These are phyloP conservation scores for Leucophenga montana DNA, from an alignment of 2,888 invertebrate species.

Conservation along the genomic window DNA sequence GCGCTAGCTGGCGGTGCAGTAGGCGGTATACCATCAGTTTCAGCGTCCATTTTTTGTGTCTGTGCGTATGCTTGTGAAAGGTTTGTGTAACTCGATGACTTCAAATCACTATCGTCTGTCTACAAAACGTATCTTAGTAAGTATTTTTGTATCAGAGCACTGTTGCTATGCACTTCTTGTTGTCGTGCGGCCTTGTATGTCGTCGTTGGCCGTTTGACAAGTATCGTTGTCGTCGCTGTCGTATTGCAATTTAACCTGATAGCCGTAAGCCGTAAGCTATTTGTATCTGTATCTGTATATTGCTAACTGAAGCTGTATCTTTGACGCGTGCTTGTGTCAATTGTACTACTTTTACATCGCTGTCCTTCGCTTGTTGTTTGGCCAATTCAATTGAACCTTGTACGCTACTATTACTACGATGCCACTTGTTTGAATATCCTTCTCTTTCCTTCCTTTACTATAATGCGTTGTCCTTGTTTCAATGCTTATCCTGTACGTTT, in stretches of 20 bases:
- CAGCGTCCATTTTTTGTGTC: conserved; percentile 68
- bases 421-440: neutral
- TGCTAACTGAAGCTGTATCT: neutral
- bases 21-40: conserved; percentile 72
- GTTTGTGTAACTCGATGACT: no score
- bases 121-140: neutral
- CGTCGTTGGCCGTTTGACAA: neutral
- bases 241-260: neutral
- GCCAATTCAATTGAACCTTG: conserved; percentile 20
- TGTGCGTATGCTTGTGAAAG: conserved; percentile 4
- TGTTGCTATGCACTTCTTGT: conserved; percentile 25
- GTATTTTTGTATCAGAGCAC: no score
- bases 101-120: conserved; percentile 28
- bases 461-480: neutral
- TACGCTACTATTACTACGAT: neutral
- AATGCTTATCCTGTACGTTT: neutral
- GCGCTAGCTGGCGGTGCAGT: conserved; percentile 57
- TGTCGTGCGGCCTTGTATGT: conserved; percentile 16
- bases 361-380: conserved; percentile 15
- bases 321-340: neutral
- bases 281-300: conserved; percentile 1
- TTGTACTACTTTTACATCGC: neutral
- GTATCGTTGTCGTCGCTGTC: neutral
- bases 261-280: neutral
- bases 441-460: neutral